Percentiles rank a stretch among this genome's conserved stretches.
These are phyloP conservation scores for Lamprotornis superbus DNA, from an alignment of 2,113 vertebrate genomes.

Conservation along the genomic window DNA sequence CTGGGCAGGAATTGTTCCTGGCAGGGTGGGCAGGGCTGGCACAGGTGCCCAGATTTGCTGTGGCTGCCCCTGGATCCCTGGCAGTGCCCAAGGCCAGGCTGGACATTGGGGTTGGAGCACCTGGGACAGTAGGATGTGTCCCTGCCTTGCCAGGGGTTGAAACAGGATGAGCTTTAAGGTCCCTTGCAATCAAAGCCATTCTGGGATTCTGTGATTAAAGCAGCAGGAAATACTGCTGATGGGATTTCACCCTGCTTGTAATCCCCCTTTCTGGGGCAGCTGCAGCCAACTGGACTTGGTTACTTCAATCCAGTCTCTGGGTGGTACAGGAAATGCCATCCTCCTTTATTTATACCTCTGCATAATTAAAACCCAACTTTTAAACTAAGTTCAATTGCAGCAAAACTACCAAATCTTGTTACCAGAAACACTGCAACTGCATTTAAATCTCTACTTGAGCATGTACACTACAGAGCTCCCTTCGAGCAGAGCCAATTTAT, in stretches of 20 bases:
- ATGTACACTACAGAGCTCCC: fast-evolving
- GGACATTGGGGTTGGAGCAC: neutral
- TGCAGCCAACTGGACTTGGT: neutral
- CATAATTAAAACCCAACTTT: neutral
- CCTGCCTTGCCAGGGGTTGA: neutral
- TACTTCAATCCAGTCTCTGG: neutral
- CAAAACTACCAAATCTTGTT: neutral
- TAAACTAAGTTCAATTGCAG: neutral
- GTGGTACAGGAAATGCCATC: neutral
- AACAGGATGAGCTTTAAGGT: neutral
- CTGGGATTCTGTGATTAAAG: neutral
- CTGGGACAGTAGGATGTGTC: neutral
- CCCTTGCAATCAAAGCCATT: neutral
- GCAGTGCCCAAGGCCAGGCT: neutral
- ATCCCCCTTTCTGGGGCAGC: neutral
- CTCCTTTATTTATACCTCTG: neutral
- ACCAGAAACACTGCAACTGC: neutral
- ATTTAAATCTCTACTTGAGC: neutral
- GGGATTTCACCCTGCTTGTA: neutral
- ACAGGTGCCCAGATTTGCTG: neutral
- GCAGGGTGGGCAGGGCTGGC: neutral
- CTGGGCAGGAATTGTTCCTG: neutral
- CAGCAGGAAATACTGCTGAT: neutral
- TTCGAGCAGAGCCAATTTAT: neutral
- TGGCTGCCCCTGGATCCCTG: neutral